phyloP scores from a whole-genome alignment of 2,113 vertebrate genomes.

The Tympanuchus pallidicinctus region DNA sequence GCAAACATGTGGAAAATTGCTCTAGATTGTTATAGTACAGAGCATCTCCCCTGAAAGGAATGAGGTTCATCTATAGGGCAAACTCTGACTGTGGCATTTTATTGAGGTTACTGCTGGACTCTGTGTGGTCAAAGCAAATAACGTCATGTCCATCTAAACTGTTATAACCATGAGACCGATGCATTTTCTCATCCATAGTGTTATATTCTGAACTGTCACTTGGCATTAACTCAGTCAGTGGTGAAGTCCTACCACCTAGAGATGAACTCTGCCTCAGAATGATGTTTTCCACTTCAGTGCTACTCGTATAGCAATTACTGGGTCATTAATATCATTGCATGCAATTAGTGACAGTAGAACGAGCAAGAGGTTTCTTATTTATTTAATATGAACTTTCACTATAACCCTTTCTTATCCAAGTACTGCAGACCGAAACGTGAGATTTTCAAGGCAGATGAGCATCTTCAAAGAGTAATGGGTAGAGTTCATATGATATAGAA shows the following conservation, averaged over 20 bases:
- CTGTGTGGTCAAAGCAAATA: constrained; percentile 76
- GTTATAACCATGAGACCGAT: constrained; percentile 58
- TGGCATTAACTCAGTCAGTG: constrained; percentile 78
- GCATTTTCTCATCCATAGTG: constrained; percentile 74
- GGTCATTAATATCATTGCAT: constrained; percentile 89
- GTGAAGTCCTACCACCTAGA: constrained; percentile 80
- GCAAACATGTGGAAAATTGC: constrained; percentile 82
- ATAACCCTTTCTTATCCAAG: constrained; percentile 62
- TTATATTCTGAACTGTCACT: constrained; percentile 82
- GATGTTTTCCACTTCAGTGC: constrained; percentile 82
- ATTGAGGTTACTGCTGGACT: constrained; percentile 69
- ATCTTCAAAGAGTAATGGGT: background rate
- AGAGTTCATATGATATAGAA: background rate
- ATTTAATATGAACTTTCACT: constrained; percentile 57
- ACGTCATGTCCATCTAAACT: constrained; percentile 66
- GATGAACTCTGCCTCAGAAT: constrained; percentile 78
- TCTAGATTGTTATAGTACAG: constrained; percentile 69
- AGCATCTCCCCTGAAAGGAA: constrained; percentile 66
- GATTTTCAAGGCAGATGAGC: constrained; percentile 17
- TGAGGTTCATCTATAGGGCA: constrained; percentile 75
- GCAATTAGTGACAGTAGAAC: constrained; percentile 78
- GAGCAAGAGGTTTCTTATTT: constrained; percentile 65
- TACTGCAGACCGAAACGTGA: background rate
- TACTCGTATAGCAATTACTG: constrained; percentile 76
- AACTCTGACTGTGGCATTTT: constrained; percentile 61